Percentiles rank a stretch among this genome's conserved stretches.
Conservation (phyloP, 64 coral and sea anemone genomes). For the Montipora foliosa region DNA sequence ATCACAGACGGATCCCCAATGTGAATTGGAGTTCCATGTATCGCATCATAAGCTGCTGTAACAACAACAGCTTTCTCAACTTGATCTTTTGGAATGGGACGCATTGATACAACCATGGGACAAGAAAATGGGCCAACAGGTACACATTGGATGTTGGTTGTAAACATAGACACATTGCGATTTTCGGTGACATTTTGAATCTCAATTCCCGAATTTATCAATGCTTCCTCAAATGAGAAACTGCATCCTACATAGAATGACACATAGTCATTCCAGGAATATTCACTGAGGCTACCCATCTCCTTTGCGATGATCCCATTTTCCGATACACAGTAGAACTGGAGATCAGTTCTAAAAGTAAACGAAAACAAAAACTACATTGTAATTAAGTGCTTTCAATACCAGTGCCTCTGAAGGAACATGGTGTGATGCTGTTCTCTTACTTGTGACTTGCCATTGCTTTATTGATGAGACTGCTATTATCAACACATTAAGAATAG, state of each 20-base stretch:
- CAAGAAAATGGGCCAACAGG: conserved; percentile 46
- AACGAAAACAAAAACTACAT: no score
- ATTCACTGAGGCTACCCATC: conserved; percentile 37
- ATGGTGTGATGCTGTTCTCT: no score
- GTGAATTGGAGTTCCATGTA: conserved; percentile 81
- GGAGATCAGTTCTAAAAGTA: conserved; percentile 71
- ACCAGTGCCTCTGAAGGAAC: no score
- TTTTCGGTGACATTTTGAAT: conserved; percentile 39
- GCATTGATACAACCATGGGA: conserved; percentile 70
- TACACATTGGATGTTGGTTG: conserved; percentile 62
- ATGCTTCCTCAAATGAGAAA: conserved; percentile 78
- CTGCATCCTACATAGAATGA: conserved; percentile 90
- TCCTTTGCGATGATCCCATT: conserved; percentile 10
- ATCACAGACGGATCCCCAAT: conserved; percentile 73
- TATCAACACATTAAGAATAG: no score
- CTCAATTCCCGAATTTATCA: conserved; percentile 60
- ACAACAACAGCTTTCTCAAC: conserved; percentile 49
- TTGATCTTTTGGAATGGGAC: conserved; percentile 43
- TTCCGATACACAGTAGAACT: conserved; percentile 52
- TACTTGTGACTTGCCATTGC: no score
- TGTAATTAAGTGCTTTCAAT: no score
- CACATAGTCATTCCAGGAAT: conserved; percentile 69
- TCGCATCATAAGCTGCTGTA: conserved; percentile 30
- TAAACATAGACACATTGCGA: conserved; percentile 54
- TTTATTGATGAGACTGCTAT: no score